Evolutionary conservation across 2,888 invertebrate genomes (phyloP), one percentile per base, ranked within the genome.

Genomic region (Carterocephalus palaemon): DNA sequence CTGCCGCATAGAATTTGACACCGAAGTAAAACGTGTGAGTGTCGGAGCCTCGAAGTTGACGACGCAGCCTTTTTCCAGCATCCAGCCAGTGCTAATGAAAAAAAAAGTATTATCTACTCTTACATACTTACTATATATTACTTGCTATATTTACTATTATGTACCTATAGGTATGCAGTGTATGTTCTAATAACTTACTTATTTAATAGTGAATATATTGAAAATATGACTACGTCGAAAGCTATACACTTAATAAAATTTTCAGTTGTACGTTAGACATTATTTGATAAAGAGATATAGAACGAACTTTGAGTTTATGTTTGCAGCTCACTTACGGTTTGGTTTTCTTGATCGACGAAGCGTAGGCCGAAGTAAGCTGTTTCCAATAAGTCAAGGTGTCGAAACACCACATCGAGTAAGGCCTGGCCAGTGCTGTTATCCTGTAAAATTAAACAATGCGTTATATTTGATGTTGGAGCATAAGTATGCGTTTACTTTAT

Each of bases 1-100:
- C 98, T 1, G 96, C 96, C 2, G 97, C 96, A 82, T 98, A 98
- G 82, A 97, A 98, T 84, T 98, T 98, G 52, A 98, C 97, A 47
- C 97, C 97, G 74, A 98, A 97, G 83, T 98, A 98, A 62, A 98
- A 91, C 46, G 95, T 96, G 79, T 94, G 94, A 19, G 93, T 91
- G 64, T 90, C 90, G 34, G 88, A 88, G 13, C 91, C 91, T 79
- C 95, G 95, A 51, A 98, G 89, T 78, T 98, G 98, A 53, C 95
- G 92, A 60, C 93, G 91, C 49, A 97, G 90, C 57, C 95, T 92
- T 81, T 97, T 97, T 52, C 93, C 92, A 6, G 95, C 93, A 76
- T 98, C 97, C 75, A 98, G 85, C 98, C 98, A 98, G 82, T 97
- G 96, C 95, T 97, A 84, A 52, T 26, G 17, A 19, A 41, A 33